Evolutionary conservation across 2,888 invertebrate species (phyloP).

Genomic region (Thysanoteuthis rhombus): DNA sequence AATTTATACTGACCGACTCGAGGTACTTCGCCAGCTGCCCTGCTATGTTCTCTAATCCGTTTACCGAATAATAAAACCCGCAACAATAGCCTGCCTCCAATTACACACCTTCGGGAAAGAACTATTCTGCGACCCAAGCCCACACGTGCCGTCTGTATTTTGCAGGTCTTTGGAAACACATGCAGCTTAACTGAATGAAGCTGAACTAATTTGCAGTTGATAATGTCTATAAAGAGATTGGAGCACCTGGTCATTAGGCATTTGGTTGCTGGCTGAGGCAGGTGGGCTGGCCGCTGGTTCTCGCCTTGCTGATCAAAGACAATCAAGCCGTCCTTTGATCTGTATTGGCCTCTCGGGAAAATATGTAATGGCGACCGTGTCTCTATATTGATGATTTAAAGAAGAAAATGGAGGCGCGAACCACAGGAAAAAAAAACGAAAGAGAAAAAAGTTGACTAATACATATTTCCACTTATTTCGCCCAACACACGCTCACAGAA

Average conservation of each 20-base stretch:
- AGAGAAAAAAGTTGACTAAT: no score
- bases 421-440: no score
- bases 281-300: background rate
- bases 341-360: background rate
- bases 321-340: background rate
- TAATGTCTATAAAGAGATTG: background rate
- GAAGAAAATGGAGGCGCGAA: no score
- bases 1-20: background rate
- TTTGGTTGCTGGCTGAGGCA: background rate
- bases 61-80: background rate
- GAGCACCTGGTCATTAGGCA: constrained; percentile 12
- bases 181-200: background rate
- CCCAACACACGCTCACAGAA: no score
- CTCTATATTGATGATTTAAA: no score
- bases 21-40: background rate
- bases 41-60: background rate
- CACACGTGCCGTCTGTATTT: background rate
- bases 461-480: no score
- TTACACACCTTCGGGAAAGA: background rate
- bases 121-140: background rate
- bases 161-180: constrained; percentile 12
- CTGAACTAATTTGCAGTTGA: background rate
- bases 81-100: background rate
- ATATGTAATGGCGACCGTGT: no score
- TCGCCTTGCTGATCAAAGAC: background rate